A percentile compares a stretch with the other conserved stretches of the same genome.
These are phyloP conservation scores for Ormyrus pomaceus DNA, from an alignment of 2,888 invertebrate genomes.

Conservation along the genomic window DNA sequence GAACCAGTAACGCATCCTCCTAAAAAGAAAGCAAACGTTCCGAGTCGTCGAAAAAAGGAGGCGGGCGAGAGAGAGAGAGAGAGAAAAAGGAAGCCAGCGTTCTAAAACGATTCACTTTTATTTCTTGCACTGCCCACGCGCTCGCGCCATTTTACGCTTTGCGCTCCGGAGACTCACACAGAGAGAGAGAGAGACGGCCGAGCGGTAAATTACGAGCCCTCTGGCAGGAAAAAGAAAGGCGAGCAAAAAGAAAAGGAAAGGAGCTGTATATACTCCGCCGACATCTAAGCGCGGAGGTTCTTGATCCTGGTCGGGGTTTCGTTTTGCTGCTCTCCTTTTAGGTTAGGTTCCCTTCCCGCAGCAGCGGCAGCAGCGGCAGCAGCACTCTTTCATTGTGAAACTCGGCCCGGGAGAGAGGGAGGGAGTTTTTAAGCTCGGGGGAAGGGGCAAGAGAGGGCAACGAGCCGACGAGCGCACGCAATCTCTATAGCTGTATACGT, in stretches of 20 bases:
- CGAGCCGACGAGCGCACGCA: conserved; percentile 1
- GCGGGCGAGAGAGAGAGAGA: neutral
- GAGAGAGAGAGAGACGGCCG: too few relatives aligned
- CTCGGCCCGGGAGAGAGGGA: neutral
- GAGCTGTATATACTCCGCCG: conserved; percentile 4
- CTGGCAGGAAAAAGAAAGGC: neutral
- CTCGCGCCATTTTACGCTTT: conserved; percentile 48
- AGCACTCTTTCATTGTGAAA: conserved; percentile 35
- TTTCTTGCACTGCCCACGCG: conserved; percentile 26
- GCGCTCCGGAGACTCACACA: neutral
- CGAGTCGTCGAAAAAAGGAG: conserved; percentile 5
- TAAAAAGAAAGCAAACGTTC: neutral
- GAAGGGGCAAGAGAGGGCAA: conserved; percentile 3
- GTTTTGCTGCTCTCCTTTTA: conserved; percentile 10
- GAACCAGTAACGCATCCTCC: too few relatives aligned
- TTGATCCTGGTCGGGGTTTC: conserved; percentile 28
- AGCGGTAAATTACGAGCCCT: conserved; percentile 58
- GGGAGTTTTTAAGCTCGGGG: too few relatives aligned
- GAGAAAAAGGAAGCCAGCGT: conserved; percentile 2
- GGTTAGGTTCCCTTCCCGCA: too few relatives aligned
- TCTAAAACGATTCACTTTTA: conserved; percentile 34
- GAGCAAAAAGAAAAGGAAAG: conserved; percentile 20
- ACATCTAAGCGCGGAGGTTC: conserved; percentile 52
- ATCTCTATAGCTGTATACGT: neutral
- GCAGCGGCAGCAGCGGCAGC: neutral